Percentiles rank a stretch among this genome's conserved stretches.
Conservation (phyloP, 2,888 invertebrate genomes). For the Perdita meconis region DNA sequence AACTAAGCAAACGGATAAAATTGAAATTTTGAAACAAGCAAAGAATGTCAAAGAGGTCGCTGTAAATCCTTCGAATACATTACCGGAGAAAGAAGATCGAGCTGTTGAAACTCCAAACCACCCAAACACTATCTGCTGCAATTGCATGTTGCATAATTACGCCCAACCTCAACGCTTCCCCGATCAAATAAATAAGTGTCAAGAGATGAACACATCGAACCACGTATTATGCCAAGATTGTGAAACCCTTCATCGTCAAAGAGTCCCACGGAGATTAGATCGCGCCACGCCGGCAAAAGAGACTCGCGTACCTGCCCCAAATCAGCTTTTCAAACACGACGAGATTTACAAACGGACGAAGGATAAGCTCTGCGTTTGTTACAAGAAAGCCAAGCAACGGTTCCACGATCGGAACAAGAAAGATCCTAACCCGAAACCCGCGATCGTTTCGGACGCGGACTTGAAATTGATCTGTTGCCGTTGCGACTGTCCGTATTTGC, state of each 20-base stretch:
- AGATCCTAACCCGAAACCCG: neutral
- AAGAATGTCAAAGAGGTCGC: neutral
- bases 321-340: neutral
- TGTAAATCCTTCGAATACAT: neutral
- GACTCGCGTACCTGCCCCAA: neutral
- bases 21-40: neutral
- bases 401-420: neutral
- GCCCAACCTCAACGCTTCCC: neutral
- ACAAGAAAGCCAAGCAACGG: conserved; percentile 10
- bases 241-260: conserved; percentile 21
- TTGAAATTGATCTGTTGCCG: conserved; percentile 46
- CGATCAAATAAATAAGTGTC: neutral
- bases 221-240: conserved; percentile 42
- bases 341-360: conserved; percentile 17
- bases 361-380: conserved; percentile 9
- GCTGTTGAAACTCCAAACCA: neutral
- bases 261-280: neutral
- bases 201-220: neutral
- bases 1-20: neutral
- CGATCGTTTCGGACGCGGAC: conserved; percentile 5
- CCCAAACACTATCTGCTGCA: neutral
- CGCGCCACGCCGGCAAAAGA: neutral
- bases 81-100: neutral
- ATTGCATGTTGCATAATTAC: conserved; percentile 24
- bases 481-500: conserved; percentile 55